A percentile compares a stretch with the other conserved stretches of the same genome.
These are phyloP conservation scores for Smittia sp. DNA, from an alignment of 2,888 invertebrate species.

Conservation along the genomic window DNA sequence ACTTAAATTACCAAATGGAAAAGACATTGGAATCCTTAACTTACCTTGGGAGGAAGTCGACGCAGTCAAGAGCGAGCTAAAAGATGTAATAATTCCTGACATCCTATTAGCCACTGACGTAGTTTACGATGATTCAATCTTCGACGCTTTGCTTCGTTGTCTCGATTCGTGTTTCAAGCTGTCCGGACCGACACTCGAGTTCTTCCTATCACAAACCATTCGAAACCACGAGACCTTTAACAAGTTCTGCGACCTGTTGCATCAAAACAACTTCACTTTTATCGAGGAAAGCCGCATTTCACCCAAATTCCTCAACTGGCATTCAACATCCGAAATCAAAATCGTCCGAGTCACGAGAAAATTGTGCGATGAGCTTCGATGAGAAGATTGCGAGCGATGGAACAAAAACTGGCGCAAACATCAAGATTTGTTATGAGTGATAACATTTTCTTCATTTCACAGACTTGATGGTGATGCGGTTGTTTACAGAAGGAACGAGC, in stretches of 20 bases:
- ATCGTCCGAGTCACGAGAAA: background rate
- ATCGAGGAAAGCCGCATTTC: background rate
- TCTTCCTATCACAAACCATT: conserved; percentile 25
- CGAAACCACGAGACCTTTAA: conserved; percentile 10
- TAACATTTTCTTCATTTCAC: background rate
- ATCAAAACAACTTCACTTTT: background rate
- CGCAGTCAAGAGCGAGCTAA: conserved; percentile 45
- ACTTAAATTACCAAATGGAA: conserved; percentile 13
- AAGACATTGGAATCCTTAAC: conserved; percentile 48
- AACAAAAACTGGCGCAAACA: too few species aligned
- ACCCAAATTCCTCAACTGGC: background rate
- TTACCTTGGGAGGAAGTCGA: conserved; percentile 57
- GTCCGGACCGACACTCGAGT: conserved; percentile 37
- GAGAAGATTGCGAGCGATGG: background rate
- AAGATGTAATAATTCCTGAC: conserved; percentile 50
- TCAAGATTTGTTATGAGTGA: background rate
- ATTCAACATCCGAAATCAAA: conserved; percentile 18
- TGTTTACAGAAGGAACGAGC: background rate
- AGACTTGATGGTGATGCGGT: background rate
- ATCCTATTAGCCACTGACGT: conserved; percentile 62
- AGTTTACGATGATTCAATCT: conserved; percentile 59
- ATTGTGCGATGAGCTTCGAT: background rate
- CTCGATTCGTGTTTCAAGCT: conserved; percentile 53
- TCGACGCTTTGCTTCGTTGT: conserved; percentile 54
- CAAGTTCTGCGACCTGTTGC: conserved; percentile 4